Evolutionary conservation across 2,113 vertebrate genomes (phyloP).

Genomic region (Odobenus rosmarus): DNA sequence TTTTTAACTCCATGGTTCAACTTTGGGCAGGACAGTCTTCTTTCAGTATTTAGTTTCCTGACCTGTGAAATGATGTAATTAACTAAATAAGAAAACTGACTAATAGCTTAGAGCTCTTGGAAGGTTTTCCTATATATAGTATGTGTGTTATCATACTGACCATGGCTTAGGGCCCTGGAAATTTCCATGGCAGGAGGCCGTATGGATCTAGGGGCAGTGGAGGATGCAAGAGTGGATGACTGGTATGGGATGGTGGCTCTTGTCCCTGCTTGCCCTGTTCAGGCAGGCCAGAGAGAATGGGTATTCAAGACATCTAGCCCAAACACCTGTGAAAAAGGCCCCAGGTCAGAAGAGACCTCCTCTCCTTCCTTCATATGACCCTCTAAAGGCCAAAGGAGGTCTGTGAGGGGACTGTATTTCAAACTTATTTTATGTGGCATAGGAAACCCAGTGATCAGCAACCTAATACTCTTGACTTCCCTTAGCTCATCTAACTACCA

Average conservation of each 20-base stretch:
- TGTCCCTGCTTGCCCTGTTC: not conserved
- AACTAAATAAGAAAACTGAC: conserved; percentile 38
- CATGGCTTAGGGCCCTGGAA: not conserved
- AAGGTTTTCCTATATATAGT: not conserved
- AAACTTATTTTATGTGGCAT: not conserved
- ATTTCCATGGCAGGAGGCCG: not conserved
- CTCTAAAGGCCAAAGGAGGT: not conserved
- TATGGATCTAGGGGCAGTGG: not conserved
- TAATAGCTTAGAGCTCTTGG: not conserved
- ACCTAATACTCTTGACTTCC: not conserved
- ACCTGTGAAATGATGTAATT: not conserved
- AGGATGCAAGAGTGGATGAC: not conserved
- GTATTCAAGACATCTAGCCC: not conserved
- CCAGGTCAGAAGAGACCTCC: not conserved
- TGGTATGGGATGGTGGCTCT: not conserved
- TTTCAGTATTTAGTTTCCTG: not conserved
- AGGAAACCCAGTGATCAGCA: not conserved
- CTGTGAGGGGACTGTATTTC: not conserved
- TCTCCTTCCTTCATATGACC: not conserved
- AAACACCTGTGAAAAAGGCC: not conserved
- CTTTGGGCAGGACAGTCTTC: not conserved
- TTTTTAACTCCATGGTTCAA: conserved; percentile 28
- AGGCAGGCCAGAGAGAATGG: not conserved
- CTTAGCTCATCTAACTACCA: not conserved
- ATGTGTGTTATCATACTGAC: not conserved